Evolutionary conservation across 2,797 vertebrate species (phyloP).

Genomic region (Coranthus polyacanthus): DNA sequence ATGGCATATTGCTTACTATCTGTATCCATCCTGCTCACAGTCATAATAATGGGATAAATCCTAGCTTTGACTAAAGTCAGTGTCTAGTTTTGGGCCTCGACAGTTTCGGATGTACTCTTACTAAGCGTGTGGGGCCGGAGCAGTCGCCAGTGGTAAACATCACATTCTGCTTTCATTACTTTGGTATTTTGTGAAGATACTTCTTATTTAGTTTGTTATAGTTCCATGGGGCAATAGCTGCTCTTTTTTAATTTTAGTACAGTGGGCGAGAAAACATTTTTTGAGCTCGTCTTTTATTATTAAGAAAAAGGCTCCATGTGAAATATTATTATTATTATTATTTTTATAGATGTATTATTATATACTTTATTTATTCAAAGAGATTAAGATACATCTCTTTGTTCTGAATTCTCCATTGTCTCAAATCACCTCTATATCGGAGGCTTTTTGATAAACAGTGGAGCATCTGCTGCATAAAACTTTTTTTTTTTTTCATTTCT

Average conservation of each 20-base stretch:
- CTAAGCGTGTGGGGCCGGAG: slow-evolving; percentile 27
- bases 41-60: slow-evolving; percentile 43
- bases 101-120: slow-evolving; percentile 14
- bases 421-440: slow-evolving; percentile 54
- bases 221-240: slow-evolving; percentile 27
- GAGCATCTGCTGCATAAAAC: slow-evolving; percentile 62
- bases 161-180: slow-evolving; percentile 49
- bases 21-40: slow-evolving; percentile 25
- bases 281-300: slow-evolving; percentile 36
- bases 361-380: not conserved
- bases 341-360: not conserved
- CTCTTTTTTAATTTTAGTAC: slow-evolving; percentile 19
- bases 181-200: slow-evolving; percentile 34
- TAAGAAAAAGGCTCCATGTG: slow-evolving; percentile 33
- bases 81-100: slow-evolving; percentile 19
- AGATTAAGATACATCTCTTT: slow-evolving; percentile 25
- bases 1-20: slow-evolving; percentile 33
- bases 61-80: slow-evolving; percentile 32
- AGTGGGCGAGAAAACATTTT: not conserved
- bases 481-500: slow-evolving; percentile 36
- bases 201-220: slow-evolving; percentile 42
- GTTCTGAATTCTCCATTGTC: slow-evolving; percentile 26
- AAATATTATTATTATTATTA: not conserved
- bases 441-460: slow-evolving; percentile 61
- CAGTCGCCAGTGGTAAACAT: slow-evolving; percentile 43